Conservation (phyloP, 1,140 invertebrate genomes). For the Mizuhopecten yessoensis region DNA sequence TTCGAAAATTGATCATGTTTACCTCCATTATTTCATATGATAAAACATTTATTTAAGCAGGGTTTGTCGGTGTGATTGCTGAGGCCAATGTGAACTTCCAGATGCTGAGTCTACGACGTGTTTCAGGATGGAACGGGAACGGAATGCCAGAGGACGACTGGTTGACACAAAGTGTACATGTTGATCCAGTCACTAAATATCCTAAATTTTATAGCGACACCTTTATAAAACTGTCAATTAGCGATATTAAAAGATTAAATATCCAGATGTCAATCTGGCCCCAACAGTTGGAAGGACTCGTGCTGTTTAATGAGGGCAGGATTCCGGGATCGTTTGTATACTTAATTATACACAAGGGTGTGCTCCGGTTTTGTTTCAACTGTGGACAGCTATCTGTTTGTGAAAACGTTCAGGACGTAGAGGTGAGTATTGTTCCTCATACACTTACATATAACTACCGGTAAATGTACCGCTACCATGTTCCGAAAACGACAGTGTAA, state of each 20-base stretch:
- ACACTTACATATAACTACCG: too few species aligned
- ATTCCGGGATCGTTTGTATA: background rate
- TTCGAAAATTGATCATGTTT: too few species aligned
- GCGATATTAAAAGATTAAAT: background rate
- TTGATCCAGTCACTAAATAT: background rate
- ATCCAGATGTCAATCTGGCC: background rate
- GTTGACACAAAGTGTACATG: background rate
- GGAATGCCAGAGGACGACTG: background rate
- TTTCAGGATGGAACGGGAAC: background rate
- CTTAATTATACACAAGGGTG: conserved; percentile 31
- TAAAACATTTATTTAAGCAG: too few species aligned
- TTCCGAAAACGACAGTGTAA: too few species aligned
- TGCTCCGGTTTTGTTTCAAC: conserved; percentile 35
- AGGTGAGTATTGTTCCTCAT: background rate
- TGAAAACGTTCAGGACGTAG: background rate
- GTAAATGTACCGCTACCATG: too few species aligned
- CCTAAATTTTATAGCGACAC: background rate
- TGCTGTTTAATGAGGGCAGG: background rate
- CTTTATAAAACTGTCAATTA: background rate
- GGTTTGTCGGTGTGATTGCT: background rate
- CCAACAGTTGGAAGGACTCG: background rate
- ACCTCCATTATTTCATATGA: too few species aligned
- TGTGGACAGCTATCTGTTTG: conserved; percentile 42
- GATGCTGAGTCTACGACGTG: background rate
- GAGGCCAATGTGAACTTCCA: background rate